A percentile compares a stretch with the other conserved stretches of the same genome.
Conservation (phyloP, 1,140 invertebrate species). For the Scylla paramamosain region DNA sequence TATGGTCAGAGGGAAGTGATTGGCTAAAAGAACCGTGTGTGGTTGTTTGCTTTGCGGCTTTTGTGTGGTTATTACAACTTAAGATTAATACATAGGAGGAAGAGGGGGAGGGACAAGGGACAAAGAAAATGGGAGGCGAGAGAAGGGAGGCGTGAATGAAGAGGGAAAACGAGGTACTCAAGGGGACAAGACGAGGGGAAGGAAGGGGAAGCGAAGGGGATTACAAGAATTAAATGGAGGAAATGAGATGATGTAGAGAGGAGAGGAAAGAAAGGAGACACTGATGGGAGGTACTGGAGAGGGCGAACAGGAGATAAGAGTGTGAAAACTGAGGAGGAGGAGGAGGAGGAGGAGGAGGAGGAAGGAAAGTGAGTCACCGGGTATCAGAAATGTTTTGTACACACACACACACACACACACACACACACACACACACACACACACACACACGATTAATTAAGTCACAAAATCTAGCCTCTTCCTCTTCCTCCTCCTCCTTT, state of each 20-base stretch:
- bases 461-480: background rate
- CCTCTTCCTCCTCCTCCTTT: background rate
- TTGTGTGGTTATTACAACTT: background rate
- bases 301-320: background rate
- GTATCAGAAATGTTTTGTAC: background rate
- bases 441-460: background rate
- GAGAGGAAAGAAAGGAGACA: background rate
- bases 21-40: background rate
- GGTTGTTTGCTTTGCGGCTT: conserved; percentile 41
- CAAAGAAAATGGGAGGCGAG: background rate
- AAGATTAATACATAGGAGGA: too few relatives aligned
- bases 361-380: conserved; percentile 18
- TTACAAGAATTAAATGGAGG: background rate
- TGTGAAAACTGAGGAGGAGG: background rate
- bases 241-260: background rate
- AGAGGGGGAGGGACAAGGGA: background rate
- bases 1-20: conserved; percentile 48
- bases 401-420: background rate
- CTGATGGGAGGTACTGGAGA: background rate
- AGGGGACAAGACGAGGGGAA: background rate
- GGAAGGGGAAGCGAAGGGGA: background rate
- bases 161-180: background rate
- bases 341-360: conserved; percentile 13
- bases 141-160: background rate
- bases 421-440: background rate